These are phyloP conservation scores for Trachythela sp. DNA, from an alignment of 64 coral and sea anemone genomes.

Conservation along the genomic window DNA sequence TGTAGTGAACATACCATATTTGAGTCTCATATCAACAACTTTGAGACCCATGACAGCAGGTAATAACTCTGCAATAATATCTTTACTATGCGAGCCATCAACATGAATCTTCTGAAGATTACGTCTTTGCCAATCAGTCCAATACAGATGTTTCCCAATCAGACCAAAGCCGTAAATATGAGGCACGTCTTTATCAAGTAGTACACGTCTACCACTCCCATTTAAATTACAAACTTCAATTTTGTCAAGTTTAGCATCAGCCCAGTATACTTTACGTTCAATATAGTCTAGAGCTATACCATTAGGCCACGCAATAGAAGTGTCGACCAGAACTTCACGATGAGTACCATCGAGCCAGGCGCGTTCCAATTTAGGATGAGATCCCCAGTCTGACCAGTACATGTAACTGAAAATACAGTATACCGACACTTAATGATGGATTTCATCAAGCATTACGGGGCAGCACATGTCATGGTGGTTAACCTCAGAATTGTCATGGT, in stretches of 20 bases:
- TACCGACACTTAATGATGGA: too few species aligned
- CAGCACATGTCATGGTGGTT: too few species aligned
- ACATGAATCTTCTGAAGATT: conserved; percentile 23
- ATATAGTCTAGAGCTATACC: conserved; percentile 55
- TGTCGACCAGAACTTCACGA: conserved; percentile 6
- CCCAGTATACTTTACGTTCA: conserved; percentile 45
- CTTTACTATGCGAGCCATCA: background rate
- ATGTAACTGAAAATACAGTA: conserved; percentile 35
- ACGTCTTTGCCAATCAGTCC: conserved; percentile 53
- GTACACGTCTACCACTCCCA: conserved; percentile 25
- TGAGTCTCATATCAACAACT: conserved; percentile 36
- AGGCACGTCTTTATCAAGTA: conserved; percentile 35
- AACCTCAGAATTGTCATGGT: too few species aligned
- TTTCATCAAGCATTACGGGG: too few species aligned
- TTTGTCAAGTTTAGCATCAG: conserved; percentile 63
- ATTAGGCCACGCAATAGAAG: conserved; percentile 58
- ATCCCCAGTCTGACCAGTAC: conserved; percentile 71
- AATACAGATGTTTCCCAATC: conserved; percentile 45
- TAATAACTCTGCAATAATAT: conserved; percentile 24
- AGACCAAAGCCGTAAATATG: conserved; percentile 50
- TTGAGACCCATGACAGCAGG: conserved; percentile 55
- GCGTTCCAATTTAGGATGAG: conserved; percentile 44
- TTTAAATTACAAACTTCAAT: conserved; percentile 62
- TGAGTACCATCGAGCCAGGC: conserved; percentile 20
- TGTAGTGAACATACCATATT: conserved; percentile 50